Evolutionary conservation across 2,797 vertebrate species (phyloP).

Genomic region (Hirundo rustica): DNA sequence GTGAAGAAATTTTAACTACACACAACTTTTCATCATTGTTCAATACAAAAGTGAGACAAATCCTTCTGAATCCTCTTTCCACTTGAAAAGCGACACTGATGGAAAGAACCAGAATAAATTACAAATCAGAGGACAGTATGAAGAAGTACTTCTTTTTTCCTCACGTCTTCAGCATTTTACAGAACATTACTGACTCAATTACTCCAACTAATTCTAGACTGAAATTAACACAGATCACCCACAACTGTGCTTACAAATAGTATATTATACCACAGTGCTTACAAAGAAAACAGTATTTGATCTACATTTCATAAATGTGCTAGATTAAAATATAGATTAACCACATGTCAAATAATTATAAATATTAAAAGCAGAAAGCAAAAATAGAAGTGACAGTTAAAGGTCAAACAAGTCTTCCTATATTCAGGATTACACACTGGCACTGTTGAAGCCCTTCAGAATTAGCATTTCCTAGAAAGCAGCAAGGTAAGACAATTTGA

Average conservation of each 20-base stretch:
- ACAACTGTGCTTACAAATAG: not conserved
- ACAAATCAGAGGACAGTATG: not conserved
- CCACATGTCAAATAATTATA: not conserved
- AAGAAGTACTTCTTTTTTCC: not conserved
- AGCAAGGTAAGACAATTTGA: constrained; percentile 30
- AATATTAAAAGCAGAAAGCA: constrained; percentile 29
- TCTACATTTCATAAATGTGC: not conserved
- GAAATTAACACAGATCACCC: not conserved
- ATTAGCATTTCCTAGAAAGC: constrained; percentile 56
- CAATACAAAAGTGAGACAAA: not conserved
- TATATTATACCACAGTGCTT: not conserved
- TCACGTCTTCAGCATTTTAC: not conserved
- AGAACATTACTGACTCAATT: not conserved
- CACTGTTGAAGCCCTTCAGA: constrained; percentile 5
- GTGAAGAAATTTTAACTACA: not conserved
- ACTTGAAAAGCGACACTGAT: not conserved
- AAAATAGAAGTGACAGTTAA: constrained; percentile 48
- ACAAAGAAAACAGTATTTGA: not conserved
- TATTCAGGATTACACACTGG: not conserved
- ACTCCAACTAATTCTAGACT: not conserved
- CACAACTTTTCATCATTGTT: not conserved
- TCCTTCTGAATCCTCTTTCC: not conserved
- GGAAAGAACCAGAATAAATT: not conserved
- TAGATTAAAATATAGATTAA: not conserved
- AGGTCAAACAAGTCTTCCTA: constrained; percentile 62